Evolutionary conservation across 2,113 vertebrate species (phyloP).

Genomic region (Trogon melanurus): DNA sequence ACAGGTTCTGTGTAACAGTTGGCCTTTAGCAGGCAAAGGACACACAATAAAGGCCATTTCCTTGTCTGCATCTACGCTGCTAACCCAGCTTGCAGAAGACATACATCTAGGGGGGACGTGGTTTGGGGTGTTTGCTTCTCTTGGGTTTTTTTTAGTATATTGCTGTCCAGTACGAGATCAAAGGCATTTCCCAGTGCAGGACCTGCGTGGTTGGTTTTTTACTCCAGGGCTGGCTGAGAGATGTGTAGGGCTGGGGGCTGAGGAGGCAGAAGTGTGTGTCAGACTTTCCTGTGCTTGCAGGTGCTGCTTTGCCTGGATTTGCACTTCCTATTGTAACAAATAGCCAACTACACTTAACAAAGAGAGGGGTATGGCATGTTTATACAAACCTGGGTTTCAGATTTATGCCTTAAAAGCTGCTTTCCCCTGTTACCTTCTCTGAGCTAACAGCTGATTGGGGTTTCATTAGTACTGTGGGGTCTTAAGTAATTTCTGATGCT

Average conservation of each 20-base stretch:
- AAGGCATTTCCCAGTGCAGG: background rate
- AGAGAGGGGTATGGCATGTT: background rate
- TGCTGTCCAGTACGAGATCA: too few species aligned
- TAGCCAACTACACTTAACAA: background rate
- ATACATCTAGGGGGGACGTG: fast-evolving
- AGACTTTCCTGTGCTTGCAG: background rate
- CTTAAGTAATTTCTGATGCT: background rate
- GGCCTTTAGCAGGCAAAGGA: background rate
- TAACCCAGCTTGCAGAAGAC: background rate
- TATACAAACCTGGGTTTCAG: background rate
- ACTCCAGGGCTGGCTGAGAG: background rate
- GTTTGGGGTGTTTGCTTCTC: background rate
- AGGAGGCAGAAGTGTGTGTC: fast-evolving
- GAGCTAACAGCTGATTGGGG: background rate
- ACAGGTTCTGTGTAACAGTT: fast-evolving
- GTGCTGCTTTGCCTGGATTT: background rate
- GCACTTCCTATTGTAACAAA: background rate
- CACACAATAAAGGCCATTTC: too few species aligned
- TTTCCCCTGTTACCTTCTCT: background rate
- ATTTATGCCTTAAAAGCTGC: background rate
- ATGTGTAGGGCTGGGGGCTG: fast-evolving
- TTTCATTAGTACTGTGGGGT: background rate
- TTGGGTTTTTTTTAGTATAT: background rate
- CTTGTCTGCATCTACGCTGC: background rate
- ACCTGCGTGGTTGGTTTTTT: background rate